phyloP scores from a whole-genome alignment of 2,888 invertebrate genomes.

The Nebria salina region DNA sequence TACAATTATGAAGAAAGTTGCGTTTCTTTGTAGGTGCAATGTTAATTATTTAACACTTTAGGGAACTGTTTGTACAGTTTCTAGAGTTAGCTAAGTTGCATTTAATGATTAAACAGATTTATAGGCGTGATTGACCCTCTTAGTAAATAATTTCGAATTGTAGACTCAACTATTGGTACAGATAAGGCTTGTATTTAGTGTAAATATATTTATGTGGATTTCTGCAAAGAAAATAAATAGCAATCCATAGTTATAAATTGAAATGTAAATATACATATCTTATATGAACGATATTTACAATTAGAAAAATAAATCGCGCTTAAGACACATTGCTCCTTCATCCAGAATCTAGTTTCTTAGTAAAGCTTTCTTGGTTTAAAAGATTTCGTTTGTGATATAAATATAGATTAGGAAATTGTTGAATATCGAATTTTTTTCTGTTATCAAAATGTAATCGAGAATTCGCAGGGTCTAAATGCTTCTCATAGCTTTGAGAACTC shows the following conservation, averaged over 20 bases:
- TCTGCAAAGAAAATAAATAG: not conserved
- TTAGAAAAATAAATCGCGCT: not conserved
- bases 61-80: no score
- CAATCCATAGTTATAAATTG: slow-evolving; percentile 2
- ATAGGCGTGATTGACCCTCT: no score
- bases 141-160: not conserved
- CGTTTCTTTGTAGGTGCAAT: no score
- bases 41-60: no score
- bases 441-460: not conserved
- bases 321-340: no score
- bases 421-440: not conserved
- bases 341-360: no score
- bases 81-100: no score
- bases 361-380: no score
- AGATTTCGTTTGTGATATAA: no score
- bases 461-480: slow-evolving; percentile 23
- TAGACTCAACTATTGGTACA: not conserved
- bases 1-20: no score
- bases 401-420: not conserved
- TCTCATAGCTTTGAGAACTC: slow-evolving; percentile 2
- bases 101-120: no score
- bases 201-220: not conserved
- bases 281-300: not conserved
- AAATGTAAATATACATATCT: slow-evolving; percentile 7
- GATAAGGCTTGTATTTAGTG: not conserved